Percentiles rank a stretch among this genome's conserved stretches.
phyloP scores from a whole-genome alignment of 2,797 vertebrate genomes.

The Labeo calbasu region DNA sequence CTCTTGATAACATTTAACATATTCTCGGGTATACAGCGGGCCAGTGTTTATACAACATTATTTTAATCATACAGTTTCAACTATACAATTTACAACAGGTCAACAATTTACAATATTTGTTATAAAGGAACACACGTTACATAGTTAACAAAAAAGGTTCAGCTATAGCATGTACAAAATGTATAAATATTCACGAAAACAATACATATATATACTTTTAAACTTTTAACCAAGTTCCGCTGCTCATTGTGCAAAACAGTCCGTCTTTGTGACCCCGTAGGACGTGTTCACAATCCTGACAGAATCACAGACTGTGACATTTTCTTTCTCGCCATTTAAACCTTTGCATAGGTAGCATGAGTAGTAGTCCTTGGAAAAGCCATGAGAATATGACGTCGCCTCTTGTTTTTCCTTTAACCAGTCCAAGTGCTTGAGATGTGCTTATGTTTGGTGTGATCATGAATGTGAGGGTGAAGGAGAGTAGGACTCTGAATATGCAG shows the following conservation, averaged over 20 bases:
- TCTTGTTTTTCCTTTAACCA: neutral
- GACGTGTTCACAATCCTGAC: neutral
- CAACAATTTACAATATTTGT: neutral
- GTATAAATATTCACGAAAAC: conserved; percentile 34
- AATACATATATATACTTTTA: neutral
- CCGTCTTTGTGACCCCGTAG: neutral
- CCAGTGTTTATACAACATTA: neutral
- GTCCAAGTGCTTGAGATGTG: neutral
- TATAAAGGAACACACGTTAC: conserved; percentile 17
- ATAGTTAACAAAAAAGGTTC: neutral
- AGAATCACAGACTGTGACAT: neutral
- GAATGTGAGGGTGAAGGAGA: neutral
- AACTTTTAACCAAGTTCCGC: neutral
- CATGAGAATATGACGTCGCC: neutral
- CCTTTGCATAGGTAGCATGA: neutral
- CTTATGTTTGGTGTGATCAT: neutral
- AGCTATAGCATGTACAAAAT: conserved; percentile 33
- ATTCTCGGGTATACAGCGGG: neutral
- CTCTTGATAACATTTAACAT: conserved; percentile 27
- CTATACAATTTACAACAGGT: neutral
- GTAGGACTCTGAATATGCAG: conserved; percentile 43
- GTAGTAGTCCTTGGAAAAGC: neutral
- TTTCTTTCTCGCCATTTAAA: neutral
- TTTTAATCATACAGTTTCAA: neutral
- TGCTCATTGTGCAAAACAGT: neutral